Evolutionary conservation across 2,888 invertebrate genomes (phyloP).

Genomic region (Andrena marginata): DNA sequence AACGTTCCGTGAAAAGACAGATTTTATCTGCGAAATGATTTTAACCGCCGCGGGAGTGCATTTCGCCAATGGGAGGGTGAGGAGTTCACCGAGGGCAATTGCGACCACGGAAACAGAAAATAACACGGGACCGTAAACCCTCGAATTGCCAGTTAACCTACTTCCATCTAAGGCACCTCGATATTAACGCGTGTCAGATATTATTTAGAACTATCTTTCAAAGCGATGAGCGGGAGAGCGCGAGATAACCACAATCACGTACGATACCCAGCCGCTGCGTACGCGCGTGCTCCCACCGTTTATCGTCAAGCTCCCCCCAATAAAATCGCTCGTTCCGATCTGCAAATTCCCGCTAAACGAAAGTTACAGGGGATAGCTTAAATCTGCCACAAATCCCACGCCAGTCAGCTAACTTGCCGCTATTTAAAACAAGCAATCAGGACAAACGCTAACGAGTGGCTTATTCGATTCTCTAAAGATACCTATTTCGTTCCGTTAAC

Average conservation of each 20-base stretch:
- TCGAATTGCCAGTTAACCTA: slow-evolving; percentile 13
- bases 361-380: slow-evolving; percentile 1
- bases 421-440: background rate
- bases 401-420: background rate
- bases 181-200: slow-evolving; percentile 7
- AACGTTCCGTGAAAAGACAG: slow-evolving; percentile 11
- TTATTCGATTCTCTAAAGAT: too few species aligned
- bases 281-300: background rate
- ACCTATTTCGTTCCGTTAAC: too few species aligned
- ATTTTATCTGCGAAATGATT: slow-evolving; percentile 35
- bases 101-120: slow-evolving; percentile 24
- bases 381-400: slow-evolving; percentile 2
- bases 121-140: slow-evolving; percentile 29
- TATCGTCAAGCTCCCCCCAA: background rate
- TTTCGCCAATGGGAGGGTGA: slow-evolving; percentile 6
- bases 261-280: background rate
- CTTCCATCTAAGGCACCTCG: slow-evolving; percentile 1
- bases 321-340: background rate
- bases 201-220: background rate
- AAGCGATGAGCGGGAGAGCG: background rate
- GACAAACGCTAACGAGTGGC: too few species aligned
- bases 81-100: slow-evolving; percentile 10
- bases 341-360: slow-evolving; percentile 18
- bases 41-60: slow-evolving; percentile 5
- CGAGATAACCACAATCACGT: background rate